These are phyloP conservation scores for Morpho achilles DNA, from an alignment of 2,888 invertebrate species.

Conservation along the genomic window DNA sequence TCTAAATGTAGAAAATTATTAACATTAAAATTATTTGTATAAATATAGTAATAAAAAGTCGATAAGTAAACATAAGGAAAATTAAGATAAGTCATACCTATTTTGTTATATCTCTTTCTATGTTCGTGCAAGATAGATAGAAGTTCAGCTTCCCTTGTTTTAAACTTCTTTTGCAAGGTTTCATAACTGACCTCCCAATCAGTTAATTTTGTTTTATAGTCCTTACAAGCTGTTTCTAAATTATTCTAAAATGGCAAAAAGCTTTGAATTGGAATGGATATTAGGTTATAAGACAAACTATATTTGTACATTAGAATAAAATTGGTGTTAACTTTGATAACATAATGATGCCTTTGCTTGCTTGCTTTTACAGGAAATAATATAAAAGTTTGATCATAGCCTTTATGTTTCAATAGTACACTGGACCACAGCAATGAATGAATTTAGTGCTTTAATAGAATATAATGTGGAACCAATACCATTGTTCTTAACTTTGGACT, in stretches of 20 bases:
- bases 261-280: not conserved
- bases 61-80: conserved; percentile 4
- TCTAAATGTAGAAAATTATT: conserved; percentile 33
- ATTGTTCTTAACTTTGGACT: no score
- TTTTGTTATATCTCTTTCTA: conserved; percentile 25
- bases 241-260: conserved; percentile 38
- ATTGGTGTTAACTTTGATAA: no score
- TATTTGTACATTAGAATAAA: no score
- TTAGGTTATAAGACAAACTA: no score
- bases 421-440: no score
- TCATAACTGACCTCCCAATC: conserved; percentile 76
- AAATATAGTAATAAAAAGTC: not conserved
- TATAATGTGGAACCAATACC: no score
- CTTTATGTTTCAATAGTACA: no score
- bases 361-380: no score
- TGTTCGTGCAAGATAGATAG: conserved; percentile 65
- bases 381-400: no score
- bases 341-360: no score
- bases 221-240: conserved; percentile 45
- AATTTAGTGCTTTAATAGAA: no score
- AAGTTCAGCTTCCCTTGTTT: conserved; percentile 76
- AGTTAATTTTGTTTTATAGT: conserved; percentile 50
- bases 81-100: conserved; percentile 37
- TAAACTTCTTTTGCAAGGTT: conserved; percentile 68
- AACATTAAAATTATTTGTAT: not conserved